Conservation (phyloP, 2,888 invertebrate genomes). For the Xylota segnis region DNA sequence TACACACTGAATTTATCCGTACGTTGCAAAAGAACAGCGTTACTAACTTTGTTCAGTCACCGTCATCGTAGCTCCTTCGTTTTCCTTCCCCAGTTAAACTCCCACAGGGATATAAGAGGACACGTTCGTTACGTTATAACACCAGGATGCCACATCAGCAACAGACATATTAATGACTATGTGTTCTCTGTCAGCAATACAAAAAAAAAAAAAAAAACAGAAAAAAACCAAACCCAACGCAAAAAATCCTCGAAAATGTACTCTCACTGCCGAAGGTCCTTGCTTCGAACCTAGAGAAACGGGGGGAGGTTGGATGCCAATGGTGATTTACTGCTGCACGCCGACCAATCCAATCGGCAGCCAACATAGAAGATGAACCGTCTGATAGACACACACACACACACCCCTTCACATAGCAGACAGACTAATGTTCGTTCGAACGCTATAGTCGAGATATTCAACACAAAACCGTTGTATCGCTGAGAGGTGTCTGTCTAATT, state of each 20-base stretch:
- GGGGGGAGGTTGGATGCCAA: neutral
- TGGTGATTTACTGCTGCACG: constrained; percentile 64
- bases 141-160: constrained; percentile 71
- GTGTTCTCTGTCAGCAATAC: constrained; percentile 19
- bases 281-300: neutral
- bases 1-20: constrained; percentile 31
- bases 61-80: constrained; percentile 16
- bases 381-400: constrained; percentile 62
- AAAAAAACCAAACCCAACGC: neutral
- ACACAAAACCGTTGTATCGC: constrained; percentile 40
- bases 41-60: constrained; percentile 39
- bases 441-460: constrained; percentile 15
- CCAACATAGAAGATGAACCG: constrained; percentile 54
- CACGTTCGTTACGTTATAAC: constrained; percentile 57
- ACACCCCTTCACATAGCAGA: constrained; percentile 54
- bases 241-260: constrained; percentile 45
- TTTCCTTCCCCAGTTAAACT: constrained; percentile 45
- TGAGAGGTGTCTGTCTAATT: constrained; percentile 73
- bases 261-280: constrained; percentile 48
- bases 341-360: constrained; percentile 61
- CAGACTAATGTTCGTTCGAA: constrained; percentile 39
- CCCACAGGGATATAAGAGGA: constrained; percentile 51
- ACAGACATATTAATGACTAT: constrained; percentile 74
- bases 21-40: constrained; percentile 49
- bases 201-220: neutral